Percentiles rank a stretch among this genome's conserved stretches.
phyloP scores from a whole-genome alignment of 2,797 vertebrate genomes.

The Serranus cabrilla region DNA sequence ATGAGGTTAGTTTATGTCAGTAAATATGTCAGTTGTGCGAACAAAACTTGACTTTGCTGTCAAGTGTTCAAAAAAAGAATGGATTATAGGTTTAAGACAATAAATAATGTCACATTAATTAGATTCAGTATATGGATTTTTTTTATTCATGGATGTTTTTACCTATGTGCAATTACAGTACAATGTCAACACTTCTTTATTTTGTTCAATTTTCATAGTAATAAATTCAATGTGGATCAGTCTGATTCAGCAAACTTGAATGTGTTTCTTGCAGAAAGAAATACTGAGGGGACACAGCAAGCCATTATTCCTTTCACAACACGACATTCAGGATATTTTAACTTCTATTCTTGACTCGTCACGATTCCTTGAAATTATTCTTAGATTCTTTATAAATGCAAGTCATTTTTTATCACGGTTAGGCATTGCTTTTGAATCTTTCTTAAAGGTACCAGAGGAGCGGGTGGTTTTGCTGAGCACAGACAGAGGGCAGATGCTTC shows the following conservation, averaged over 20 bases:
- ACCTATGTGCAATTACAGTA: neutral
- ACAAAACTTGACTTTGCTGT: neutral
- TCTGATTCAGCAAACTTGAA: neutral
- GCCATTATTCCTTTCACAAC: slow-evolving; percentile 1
- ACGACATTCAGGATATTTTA: neutral
- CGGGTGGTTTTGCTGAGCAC: neutral
- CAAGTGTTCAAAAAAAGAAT: neutral
- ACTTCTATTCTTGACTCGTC: slow-evolving; percentile 4
- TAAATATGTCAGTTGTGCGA: neutral
- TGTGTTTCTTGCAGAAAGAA: neutral
- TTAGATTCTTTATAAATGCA: neutral
- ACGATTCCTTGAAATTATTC: neutral
- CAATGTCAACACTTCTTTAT: neutral
- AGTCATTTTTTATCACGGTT: slow-evolving; percentile 19
- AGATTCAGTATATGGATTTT: too few species aligned
- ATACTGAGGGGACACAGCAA: neutral
- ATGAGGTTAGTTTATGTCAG: too few species aligned
- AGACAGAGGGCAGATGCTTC: neutral
- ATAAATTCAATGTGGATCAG: neutral
- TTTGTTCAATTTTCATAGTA: neutral
- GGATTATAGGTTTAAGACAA: neutral
- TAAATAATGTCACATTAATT: neutral
- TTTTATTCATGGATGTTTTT: neutral
- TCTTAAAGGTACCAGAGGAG: neutral
- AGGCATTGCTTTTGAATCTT: neutral